Evolutionary conservation across 2,113 vertebrate genomes (phyloP), one percentile per base, ranked within the genome.

Genomic region (Paramormyrops kingsleyae): DNA sequence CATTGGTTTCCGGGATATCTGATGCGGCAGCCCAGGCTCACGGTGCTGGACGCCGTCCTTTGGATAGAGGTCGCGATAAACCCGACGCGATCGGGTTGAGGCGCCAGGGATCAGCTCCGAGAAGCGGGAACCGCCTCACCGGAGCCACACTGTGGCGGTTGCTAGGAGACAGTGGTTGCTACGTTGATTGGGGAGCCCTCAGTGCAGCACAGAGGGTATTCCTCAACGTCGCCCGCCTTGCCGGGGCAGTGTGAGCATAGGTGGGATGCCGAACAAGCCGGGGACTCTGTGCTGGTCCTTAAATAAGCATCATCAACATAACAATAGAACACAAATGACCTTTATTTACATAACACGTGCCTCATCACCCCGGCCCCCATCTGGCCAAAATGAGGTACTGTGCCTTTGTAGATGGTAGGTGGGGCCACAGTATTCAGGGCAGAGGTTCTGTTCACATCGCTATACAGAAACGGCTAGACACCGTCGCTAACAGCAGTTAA

Each of bases 161-260:
- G 88, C 88, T 89, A 89, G 50, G 88, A 13, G 35, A 89, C 47
- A 13, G 70, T 21, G 35, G 74, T 83, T 89, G 88, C 88, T 83
- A 89, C 12, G 49, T 53, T 15, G 49, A 35, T 53, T 24, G 88
- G 87, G 70, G 59, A 89, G 88, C 50, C 88, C 74, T 89, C 12
- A 31, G 17, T n/a, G 49, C 47, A 50, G 24, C 46, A 35, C 66
- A 49, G 9, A 83, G 49, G 74, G 74, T 35, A 83, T 53, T 89
- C 47, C 88, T 83, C 77, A 10, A 44, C 50, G 15, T 46, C 1
- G 21, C 24, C 44, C 24, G 21, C 62, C 62, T 13, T 31, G 31
- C 74, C 5, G 15, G 74, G 15, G 5, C 35, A 39, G 31, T 12
- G 83, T 85, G 19, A 47, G 4, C 47, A 85, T 49, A 15, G 83